Evolutionary conservation across 2,113 vertebrate species (phyloP), one percentile per base, ranked within the genome.

Genomic region (Smithornis capensis): DNA sequence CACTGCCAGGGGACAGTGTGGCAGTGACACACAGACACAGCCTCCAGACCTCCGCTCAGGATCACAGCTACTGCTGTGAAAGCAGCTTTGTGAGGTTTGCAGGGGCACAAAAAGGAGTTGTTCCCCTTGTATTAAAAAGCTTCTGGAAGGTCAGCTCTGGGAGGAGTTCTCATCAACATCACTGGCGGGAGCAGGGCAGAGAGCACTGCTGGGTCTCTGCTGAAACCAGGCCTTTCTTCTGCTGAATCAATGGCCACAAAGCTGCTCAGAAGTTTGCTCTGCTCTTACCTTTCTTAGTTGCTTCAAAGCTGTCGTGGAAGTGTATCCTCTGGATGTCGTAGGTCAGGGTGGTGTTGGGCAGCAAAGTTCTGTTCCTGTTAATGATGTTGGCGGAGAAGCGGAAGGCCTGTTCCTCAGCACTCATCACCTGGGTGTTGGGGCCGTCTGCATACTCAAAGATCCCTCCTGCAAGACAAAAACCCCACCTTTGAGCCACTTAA

Each of bases 291-390:
- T 99, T 99, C 91, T 99, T 99, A 18, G 99, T 99, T 6, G 99
- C 99, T 96, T 99, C 99, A 91, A 99, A 99, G 97, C 99, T 99
- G 98, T 99, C 99, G 3, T 99, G 99, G 97, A 99, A 99, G 97
- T 99, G 99, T 97, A 99, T 99, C 98, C 99, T 98, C 98, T 99
- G 99, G 95, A 99, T 99, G 97, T 99, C 99, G 7, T 99, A 99
- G 50, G 99, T 99, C 63, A 99, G 95, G 22, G 99, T 99, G 23
- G 99, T 99, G 97, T 99, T 99, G 84, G 99, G 99, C 97, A 99
- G 80, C 96, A 99, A 95, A 55, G 99, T 99, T 89, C 99, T 98
- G 97, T 99, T 99, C 95, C 99, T 98, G 97, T 99, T 99, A 95
- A 99, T 99, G 94, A 99, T 99, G 92, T 99, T 99, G 96, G 99